Evolutionary conservation across 2,113 vertebrate genomes (phyloP).

Genomic region (Odocoileus virginianus): DNA sequence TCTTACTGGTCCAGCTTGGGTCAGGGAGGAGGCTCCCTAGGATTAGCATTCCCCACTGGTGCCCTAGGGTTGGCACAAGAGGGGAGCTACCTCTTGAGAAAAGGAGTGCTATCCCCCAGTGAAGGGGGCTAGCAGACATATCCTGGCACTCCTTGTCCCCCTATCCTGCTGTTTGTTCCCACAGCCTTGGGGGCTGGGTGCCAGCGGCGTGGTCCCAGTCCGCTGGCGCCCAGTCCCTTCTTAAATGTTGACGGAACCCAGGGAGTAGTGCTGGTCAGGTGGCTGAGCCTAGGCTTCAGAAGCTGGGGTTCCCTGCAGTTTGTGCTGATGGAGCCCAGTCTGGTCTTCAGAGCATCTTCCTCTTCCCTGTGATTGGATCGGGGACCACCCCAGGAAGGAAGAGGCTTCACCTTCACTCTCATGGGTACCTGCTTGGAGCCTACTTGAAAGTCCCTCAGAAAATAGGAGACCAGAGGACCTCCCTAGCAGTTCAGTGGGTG

Average conservation of each 20-base stretch:
- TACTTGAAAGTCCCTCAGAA: background rate
- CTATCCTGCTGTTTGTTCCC: background rate
- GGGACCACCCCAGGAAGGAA: background rate
- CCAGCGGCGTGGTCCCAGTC: background rate
- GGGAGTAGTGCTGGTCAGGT: background rate
- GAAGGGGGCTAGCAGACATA: background rate
- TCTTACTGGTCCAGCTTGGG: background rate
- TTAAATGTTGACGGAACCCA: background rate
- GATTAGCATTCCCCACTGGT: background rate
- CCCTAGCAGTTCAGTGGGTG: background rate
- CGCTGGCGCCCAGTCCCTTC: background rate
- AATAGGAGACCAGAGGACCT: background rate
- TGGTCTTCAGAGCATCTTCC: background rate
- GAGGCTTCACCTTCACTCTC: background rate
- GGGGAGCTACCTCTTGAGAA: background rate
- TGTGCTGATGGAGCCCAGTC: background rate
- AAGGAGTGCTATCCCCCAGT: background rate
- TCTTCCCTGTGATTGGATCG: background rate
- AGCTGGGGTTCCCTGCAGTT: background rate
- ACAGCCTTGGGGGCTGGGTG: background rate
- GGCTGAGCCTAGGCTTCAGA: background rate
- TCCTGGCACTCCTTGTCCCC: background rate
- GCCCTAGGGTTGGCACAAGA: background rate
- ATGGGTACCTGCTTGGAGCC: background rate
- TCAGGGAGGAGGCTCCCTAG: background rate